Conservation (phyloP, 2,113 vertebrate species). For the Dinomys branickii region DNA sequence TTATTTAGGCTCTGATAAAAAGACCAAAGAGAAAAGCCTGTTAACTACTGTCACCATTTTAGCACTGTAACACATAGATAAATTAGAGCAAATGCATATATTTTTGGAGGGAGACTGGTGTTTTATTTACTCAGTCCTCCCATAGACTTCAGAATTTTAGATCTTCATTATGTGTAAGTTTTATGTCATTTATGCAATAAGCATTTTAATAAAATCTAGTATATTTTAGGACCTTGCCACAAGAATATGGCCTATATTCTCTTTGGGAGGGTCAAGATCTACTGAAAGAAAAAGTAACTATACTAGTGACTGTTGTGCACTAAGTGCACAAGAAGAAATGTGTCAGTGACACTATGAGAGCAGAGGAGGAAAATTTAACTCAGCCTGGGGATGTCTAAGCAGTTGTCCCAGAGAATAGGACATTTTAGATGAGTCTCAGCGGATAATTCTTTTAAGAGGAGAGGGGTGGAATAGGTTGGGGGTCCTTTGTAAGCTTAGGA, state of each 20-base stretch:
- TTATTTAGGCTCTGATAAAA: neutral
- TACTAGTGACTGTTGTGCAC: neutral
- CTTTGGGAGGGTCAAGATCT: neutral
- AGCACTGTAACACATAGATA: neutral
- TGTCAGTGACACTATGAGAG: neutral
- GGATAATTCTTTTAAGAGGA: neutral
- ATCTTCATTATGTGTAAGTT: neutral
- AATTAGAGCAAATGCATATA: neutral
- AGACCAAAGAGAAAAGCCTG: neutral
- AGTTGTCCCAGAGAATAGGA: neutral
- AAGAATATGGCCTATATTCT: neutral
- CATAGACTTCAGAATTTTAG: neutral
- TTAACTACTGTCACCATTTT: neutral
- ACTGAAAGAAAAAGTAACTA: neutral
- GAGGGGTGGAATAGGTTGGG: neutral
- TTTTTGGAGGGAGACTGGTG: neutral
- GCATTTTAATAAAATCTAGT: neutral
- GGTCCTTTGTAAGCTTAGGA: neutral
- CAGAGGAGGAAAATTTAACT: neutral
- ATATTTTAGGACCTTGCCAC: neutral
- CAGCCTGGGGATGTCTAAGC: neutral
- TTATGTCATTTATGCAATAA: neutral
- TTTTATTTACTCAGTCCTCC: neutral
- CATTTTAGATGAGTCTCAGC: neutral
- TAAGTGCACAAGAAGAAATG: neutral